These are phyloP conservation scores for Drosophila pallidifrons DNA, from an alignment of 1,140 invertebrate species.

Conservation along the genomic window DNA sequence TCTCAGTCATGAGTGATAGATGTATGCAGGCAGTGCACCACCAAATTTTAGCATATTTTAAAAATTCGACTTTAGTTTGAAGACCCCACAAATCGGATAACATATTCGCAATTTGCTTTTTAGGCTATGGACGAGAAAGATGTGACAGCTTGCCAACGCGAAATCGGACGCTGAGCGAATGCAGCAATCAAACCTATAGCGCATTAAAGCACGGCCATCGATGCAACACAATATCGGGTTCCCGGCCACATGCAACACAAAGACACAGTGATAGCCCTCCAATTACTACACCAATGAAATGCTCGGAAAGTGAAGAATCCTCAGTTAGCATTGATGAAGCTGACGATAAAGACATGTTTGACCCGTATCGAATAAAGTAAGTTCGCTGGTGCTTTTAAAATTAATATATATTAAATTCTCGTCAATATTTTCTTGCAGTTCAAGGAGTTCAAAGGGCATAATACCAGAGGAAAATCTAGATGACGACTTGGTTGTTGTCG, in stretches of 20 bases:
- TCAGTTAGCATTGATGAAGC: constrained; percentile 90
- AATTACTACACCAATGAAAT: constrained; percentile 86
- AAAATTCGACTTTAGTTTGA: too few relatives aligned
- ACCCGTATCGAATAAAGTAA: constrained; percentile 69
- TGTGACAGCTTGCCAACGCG: constrained; percentile 92
- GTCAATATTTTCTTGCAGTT: constrained; percentile 32
- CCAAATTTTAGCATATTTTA: too few relatives aligned
- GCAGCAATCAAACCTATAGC: constrained; percentile 85
- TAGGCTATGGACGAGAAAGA: constrained; percentile 87
- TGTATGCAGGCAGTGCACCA: too few relatives aligned
- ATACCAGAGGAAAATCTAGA: constrained; percentile 89
- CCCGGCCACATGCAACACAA: constrained; percentile 87
- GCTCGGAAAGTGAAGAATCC: constrained; percentile 90
- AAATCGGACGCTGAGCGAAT: constrained; percentile 88
- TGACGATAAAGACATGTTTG: constrained; percentile 86
- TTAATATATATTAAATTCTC: constrained; percentile 5
- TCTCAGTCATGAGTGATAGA: too few relatives aligned
- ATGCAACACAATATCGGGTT: constrained; percentile 81
- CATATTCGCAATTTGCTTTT: neutral
- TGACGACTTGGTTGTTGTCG: constrained; percentile 56
- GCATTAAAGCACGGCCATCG: constrained; percentile 55
- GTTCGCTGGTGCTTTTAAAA: constrained; percentile 1
- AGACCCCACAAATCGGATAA: neutral
- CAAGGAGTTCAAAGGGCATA: constrained; percentile 56
- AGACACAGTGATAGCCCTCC: constrained; percentile 88